Percentiles rank a stretch among this genome's conserved stretches.
These are phyloP conservation scores for Acanthosepion esculentum DNA, from an alignment of 2,888 invertebrate species.

Conservation along the genomic window DNA sequence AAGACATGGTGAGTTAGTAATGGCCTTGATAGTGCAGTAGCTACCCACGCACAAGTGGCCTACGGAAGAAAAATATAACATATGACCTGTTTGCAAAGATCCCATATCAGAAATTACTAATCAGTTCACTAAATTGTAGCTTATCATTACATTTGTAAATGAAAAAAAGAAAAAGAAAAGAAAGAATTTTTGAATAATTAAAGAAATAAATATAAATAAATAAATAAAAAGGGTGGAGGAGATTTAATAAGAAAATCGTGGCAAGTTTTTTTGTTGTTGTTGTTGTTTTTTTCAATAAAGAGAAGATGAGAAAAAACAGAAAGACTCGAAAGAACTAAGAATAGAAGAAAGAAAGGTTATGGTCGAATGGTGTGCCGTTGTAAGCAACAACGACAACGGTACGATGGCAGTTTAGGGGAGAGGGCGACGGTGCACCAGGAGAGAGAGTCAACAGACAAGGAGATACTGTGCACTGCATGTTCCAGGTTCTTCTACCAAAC, in stretches of 20 bases:
- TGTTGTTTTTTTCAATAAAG: not conserved
- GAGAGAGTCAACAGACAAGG: slow-evolving; percentile 33
- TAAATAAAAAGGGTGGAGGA: not conserved
- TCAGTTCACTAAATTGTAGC: slow-evolving; percentile 33
- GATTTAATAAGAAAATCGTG: not conserved
- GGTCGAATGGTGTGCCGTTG: not conserved
- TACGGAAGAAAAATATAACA: not conserved
- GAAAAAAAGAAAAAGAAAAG: not conserved
- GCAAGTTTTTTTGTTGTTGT: not conserved
- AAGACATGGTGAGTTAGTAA: slow-evolving; percentile 23
- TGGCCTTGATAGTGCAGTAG: not conserved
- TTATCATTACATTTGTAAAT: not conserved
- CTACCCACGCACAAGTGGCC: slow-evolving; percentile 25
- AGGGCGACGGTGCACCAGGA: slow-evolving; percentile 7
- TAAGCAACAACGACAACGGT: slow-evolving; percentile 6
- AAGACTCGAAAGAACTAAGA: not conserved
- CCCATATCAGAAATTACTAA: slow-evolving; percentile 20
- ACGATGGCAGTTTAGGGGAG: not conserved
- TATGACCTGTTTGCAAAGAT: slow-evolving; percentile 33
- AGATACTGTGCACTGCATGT: slow-evolving; percentile 33
- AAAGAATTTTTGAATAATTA: not conserved
- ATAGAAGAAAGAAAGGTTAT: not conserved
- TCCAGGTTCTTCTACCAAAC: slow-evolving; percentile 33
- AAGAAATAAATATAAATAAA: not conserved
- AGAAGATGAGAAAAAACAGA: not conserved